A percentile compares a stretch with the other conserved stretches of the same genome.
phyloP scores from a whole-genome alignment of 2,113 vertebrate genomes.

The Xyrauchen texanus region DNA sequence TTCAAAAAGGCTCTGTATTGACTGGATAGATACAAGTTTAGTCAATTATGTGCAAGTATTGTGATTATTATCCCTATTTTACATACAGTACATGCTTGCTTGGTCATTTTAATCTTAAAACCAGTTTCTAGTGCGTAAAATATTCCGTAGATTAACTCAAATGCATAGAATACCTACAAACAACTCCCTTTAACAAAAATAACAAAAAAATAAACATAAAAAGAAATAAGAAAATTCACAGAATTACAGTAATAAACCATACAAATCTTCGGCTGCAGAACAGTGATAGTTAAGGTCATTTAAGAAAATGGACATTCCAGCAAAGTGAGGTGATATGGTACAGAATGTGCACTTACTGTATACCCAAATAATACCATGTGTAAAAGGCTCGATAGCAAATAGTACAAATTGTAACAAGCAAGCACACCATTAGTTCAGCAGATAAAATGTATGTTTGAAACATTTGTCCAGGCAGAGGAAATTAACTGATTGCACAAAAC shows the following conservation, averaged over 20 bases:
- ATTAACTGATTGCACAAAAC: constrained; percentile 1
- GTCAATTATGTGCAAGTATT: constrained; percentile 2
- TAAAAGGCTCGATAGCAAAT: not conserved
- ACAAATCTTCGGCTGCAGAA: constrained; percentile 8
- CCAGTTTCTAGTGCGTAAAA: too few relatives aligned
- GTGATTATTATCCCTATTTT: constrained; percentile 15
- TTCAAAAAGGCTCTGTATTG: too few relatives aligned
- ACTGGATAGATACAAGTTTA: not conserved
- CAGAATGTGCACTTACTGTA: constrained; percentile 2
- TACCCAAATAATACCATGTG: constrained; percentile 6
- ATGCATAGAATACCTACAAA: not conserved
- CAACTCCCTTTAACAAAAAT: not conserved
- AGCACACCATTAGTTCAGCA: not conserved
- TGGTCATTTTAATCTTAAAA: not conserved
- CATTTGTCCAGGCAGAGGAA: constrained; percentile 1
- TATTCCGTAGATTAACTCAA: not conserved
- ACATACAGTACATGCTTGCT: constrained; percentile 8
- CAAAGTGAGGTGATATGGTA: constrained; percentile 42
- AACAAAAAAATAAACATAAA: too few relatives aligned
- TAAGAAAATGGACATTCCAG: constrained; percentile 22
- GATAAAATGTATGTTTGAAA: not conserved
- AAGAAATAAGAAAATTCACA: not conserved
- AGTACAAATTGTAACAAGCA: not conserved
- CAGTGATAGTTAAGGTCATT: not conserved
- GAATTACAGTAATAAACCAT: constrained; percentile 65